phyloP scores from a whole-genome alignment of 2,113 vertebrate genomes.

The Alethe castanea region DNA sequence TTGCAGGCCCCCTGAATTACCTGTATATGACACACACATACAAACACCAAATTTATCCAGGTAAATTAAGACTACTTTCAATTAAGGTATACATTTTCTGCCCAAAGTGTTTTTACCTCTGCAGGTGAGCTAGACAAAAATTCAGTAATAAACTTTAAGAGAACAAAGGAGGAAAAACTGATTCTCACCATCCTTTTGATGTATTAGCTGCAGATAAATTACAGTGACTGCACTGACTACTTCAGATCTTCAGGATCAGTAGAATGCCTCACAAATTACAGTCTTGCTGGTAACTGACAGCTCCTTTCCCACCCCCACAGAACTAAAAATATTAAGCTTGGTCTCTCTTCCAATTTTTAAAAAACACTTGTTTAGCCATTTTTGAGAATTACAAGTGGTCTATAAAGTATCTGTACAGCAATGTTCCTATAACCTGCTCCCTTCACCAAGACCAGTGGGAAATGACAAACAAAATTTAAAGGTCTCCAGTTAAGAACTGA shows the following conservation, averaged over 20 bases:
- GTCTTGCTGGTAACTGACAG: conserved; percentile 41
- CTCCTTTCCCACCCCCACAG: conserved; percentile 22
- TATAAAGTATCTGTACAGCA: neutral
- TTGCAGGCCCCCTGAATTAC: neutral
- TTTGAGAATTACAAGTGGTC: neutral
- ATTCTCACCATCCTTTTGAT: neutral
- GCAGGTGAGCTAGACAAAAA: neutral
- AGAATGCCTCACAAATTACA: conserved; percentile 23
- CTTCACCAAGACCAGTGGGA: neutral
- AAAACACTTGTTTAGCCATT: neutral
- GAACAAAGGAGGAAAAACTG: neutral
- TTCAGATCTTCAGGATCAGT: neutral
- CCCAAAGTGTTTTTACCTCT: neutral
- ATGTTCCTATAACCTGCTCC: neutral
- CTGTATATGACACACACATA: neutral
- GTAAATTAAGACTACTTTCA: neutral
- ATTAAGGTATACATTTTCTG: neutral
- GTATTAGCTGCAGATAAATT: neutral
- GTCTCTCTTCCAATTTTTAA: neutral
- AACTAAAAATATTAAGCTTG: conserved; percentile 45
- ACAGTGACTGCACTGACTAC: neutral
- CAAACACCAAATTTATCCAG: neutral
- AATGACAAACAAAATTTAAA: neutral
- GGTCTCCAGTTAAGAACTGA: neutral
- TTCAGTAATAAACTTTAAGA: neutral